These are phyloP conservation scores for Drosophila kanapiae DNA, from an alignment of 1,140 invertebrate genomes.

Conservation along the genomic window DNA sequence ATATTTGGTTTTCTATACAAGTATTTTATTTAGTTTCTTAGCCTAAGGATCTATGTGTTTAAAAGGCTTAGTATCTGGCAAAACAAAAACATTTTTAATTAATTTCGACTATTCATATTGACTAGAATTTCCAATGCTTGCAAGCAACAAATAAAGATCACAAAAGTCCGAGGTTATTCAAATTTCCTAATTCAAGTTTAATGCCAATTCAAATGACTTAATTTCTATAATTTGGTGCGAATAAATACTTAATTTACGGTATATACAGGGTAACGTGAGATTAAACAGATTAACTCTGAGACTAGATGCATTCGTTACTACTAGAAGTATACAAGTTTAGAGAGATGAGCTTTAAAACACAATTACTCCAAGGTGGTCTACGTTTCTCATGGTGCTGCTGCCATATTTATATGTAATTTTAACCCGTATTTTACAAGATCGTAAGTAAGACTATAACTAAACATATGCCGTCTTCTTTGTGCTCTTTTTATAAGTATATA, in stretches of 20 bases:
- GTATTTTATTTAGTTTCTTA: constrained; percentile 26
- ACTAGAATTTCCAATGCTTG: constrained; percentile 54
- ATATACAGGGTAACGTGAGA: constrained; percentile 41
- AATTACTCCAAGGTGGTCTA: constrained; percentile 46
- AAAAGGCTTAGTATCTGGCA: constrained; percentile 28
- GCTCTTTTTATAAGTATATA: constrained; percentile 48
- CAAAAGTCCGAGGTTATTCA: constrained; percentile 32
- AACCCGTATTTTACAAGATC: constrained; percentile 46
- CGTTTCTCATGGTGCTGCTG: constrained; percentile 32
- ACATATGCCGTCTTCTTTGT: constrained; percentile 12
- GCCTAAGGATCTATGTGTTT: constrained; percentile 7
- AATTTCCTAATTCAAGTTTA: constrained; percentile 39
- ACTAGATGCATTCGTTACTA: constrained; percentile 22
- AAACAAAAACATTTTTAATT: constrained; percentile 39
- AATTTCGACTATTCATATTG: constrained; percentile 50
- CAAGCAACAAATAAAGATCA: constrained; percentile 50
- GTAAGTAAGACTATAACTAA: constrained; percentile 13
- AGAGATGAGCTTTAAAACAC: constrained; percentile 28
- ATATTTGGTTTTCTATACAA: constrained; percentile 3
- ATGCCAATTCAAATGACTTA: constrained; percentile 20
- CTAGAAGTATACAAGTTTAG: constrained; percentile 24
- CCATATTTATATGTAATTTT: constrained; percentile 30
- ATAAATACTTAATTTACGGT: constrained; percentile 40
- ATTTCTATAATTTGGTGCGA: constrained; percentile 19
- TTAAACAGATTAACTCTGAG: constrained; percentile 37